Percentiles rank a stretch among this genome's conserved stretches.
These are phyloP conservation scores for Lasioglossum albipes DNA, from an alignment of 1,140 invertebrate genomes.

Conservation along the genomic window DNA sequence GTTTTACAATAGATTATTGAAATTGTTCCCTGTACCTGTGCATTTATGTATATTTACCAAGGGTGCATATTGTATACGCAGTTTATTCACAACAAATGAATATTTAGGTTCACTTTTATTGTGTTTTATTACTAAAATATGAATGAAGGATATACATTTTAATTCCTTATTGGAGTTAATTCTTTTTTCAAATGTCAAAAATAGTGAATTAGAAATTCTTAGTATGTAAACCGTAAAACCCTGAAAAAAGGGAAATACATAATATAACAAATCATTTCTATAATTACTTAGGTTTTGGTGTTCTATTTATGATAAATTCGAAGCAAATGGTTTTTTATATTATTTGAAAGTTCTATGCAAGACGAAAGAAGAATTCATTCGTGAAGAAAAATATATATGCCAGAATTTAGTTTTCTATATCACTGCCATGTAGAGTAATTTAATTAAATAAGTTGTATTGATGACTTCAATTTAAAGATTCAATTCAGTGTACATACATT, in stretches of 20 bases:
- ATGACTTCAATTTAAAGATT: conserved; percentile 26
- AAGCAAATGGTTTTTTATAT: conserved; percentile 11
- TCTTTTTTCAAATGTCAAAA: neutral
- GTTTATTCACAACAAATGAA: neutral
- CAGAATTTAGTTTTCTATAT: conserved; percentile 41
- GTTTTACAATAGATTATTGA: neutral
- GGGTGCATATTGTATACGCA: neutral
- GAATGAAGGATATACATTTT: neutral
- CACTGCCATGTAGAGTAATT: conserved; percentile 50
- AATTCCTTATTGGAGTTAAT: neutral
- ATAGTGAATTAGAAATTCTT: neutral
- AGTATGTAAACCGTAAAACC: neutral
- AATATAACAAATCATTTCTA: conserved; percentile 15
- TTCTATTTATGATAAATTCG: conserved; percentile 6
- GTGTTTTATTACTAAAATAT: neutral
- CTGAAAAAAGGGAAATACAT: conserved; percentile 10
- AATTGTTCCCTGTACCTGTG: conserved; percentile 12
- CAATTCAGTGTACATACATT: conserved; percentile 11
- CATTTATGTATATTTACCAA: conserved; percentile 12
- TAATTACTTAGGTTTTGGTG: neutral
- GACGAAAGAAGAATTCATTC: neutral
- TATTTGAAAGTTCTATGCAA: neutral
- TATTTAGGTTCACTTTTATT: conserved; percentile 17
- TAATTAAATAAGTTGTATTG: conserved; percentile 28
- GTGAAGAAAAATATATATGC: neutral